Evolutionary conservation across 53 echinoderm and acorn worm genomes (phyloP).

Genomic region (Antedon mediterranea): DNA sequence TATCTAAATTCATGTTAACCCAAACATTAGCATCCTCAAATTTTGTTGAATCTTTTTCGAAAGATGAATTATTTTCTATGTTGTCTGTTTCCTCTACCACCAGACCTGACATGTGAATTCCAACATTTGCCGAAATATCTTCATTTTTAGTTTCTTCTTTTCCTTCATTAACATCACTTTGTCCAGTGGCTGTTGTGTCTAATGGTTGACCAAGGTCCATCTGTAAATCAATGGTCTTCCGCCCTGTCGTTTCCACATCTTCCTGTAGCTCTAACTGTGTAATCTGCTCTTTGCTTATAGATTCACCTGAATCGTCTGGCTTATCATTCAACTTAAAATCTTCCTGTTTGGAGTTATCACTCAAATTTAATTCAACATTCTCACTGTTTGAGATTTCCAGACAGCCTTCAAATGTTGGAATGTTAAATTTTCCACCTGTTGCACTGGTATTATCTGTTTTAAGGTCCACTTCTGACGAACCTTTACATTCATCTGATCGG

Average conservation of each 20-base stretch:
- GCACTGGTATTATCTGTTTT: not conserved
- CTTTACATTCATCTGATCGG: not conserved
- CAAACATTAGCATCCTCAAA: not conserved
- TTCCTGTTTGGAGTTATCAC: not conserved
- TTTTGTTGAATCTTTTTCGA: not conserved
- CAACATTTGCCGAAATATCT: not conserved
- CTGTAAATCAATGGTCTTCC: not conserved
- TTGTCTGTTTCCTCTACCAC: not conserved
- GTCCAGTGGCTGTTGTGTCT: not conserved
- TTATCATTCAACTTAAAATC: not conserved
- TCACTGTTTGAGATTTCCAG: not conserved
- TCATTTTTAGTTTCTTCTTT: not conserved
- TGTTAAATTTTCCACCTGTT: conserved; percentile 2
- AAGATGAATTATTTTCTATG: not conserved
- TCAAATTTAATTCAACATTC: not conserved
- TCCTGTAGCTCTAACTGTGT: not conserved
- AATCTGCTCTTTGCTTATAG: not conserved
- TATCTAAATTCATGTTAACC: not conserved
- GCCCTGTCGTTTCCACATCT: not conserved
- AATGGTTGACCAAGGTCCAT: not conserved
- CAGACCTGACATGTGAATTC: not conserved
- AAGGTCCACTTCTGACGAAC: too few relatives aligned
- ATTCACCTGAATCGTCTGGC: not conserved
- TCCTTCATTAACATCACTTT: not conserved
- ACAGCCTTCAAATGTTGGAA: not conserved